Evolutionary conservation across 2,888 invertebrate species (phyloP).

Genomic region (Caenorhabditis angaria): DNA sequence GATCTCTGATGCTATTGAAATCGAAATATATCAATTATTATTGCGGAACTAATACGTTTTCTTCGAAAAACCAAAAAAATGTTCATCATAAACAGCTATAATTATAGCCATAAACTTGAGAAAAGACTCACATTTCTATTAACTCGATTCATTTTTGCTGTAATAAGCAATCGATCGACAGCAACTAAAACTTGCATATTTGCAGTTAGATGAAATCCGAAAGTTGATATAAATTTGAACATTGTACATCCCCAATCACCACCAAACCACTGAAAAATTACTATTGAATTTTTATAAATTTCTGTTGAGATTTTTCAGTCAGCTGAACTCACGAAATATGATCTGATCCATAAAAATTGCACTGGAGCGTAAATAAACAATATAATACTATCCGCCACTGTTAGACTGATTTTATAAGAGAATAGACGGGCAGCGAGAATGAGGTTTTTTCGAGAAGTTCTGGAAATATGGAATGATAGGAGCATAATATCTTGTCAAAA

Average conservation of each 20-base stretch:
- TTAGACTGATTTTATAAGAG: slow-evolving; percentile 54
- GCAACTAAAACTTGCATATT: slow-evolving; percentile 63
- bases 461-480: slow-evolving; percentile 8
- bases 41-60: too few relatives aligned
- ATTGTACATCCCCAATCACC: slow-evolving; percentile 49
- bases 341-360: slow-evolving; percentile 57
- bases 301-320: not conserved
- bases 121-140: slow-evolving; percentile 33
- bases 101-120: not conserved
- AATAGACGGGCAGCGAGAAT: slow-evolving; percentile 54
- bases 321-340: slow-evolving; percentile 46
- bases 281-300: not conserved
- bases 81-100: not conserved
- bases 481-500: not conserved
- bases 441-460: slow-evolving; percentile 43
- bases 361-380: slow-evolving; percentile 59
- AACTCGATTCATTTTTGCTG: slow-evolving; percentile 51
- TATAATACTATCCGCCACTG: slow-evolving; percentile 56
- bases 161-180: slow-evolving; percentile 55
- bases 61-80: too few relatives aligned
- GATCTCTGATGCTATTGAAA: too few relatives aligned
- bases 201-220: slow-evolving; percentile 60
- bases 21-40: too few relatives aligned
- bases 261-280: slow-evolving; percentile 55
- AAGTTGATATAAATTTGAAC: slow-evolving; percentile 59